These are phyloP conservation scores for Neolamprologus modestus DNA, from an alignment of 2,113 vertebrate genomes.

Conservation along the genomic window DNA sequence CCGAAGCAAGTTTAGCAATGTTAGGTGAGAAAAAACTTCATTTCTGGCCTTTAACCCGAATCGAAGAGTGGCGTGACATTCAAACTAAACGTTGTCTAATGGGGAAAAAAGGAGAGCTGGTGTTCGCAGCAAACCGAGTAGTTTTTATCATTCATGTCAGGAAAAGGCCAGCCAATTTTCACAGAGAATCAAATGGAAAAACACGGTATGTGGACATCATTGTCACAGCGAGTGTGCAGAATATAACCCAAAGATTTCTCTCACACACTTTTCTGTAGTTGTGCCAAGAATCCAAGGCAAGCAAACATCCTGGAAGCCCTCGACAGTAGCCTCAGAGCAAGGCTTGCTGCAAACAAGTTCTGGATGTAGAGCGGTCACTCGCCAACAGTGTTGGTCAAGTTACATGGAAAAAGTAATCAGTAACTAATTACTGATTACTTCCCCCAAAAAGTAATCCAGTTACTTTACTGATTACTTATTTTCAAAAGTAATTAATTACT, in stretches of 20 bases:
- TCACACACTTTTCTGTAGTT: neutral
- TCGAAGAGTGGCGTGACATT: neutral
- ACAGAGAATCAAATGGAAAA: neutral
- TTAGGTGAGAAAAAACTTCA: neutral
- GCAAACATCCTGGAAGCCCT: neutral
- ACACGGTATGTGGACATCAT: neutral
- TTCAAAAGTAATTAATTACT: no score
- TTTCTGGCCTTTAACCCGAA: neutral
- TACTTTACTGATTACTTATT: no score
- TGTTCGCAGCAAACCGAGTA: neutral
- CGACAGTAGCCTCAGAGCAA: fast-evolving
- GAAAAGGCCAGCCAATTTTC: neutral
- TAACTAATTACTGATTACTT: no score
- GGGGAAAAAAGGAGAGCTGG: neutral
- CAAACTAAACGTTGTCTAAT: neutral
- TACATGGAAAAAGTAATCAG: no score
- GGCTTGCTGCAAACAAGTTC: neutral
- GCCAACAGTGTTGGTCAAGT: no score
- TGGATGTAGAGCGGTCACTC: neutral
- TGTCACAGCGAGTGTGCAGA: neutral
- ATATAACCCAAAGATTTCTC: neutral
- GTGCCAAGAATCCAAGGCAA: neutral
- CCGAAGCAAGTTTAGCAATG: neutral
- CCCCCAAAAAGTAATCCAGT: fast-evolving
- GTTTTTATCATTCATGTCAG: neutral